Base-by-base conservation (phyloP, 2,888 invertebrate species). In the Chrysopilus asiliformis region DNA sequence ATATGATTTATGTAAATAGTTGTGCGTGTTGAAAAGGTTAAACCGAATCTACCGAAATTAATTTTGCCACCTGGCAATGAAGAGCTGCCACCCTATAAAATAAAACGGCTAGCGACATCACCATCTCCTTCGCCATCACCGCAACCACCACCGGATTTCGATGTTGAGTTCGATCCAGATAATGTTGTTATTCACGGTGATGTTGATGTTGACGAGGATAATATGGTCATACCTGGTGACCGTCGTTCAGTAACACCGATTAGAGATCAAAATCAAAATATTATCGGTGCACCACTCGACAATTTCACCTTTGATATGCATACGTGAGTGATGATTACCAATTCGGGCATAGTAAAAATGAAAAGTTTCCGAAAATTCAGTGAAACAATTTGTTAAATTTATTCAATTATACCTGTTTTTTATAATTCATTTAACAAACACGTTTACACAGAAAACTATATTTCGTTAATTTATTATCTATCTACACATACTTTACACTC, bases 11-110 rank as follows among this genome's bases (percentile, higher is more conserved):
- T 19, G 7, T 7, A n/a, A 16, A 38, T 49, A 63, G 61, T 64
- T 53, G 55, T 62, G 43, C 61, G 60, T 50, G 57, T 64, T 49
- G 55, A 62, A 53, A 64, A 62, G 49, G 43, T 58, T 33, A 64
- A 60, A 48, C 55, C 58, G 38, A 62, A 62, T 45, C 53, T 61
- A 46, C 60, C 61, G 31, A 59, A 58, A 53, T 51, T 60, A 46
- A 60, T 60, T 49, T 49, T 59, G 49, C 59, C 58, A 48, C 49
- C 52, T 38, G 50, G 52, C 45, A 60, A 60, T 45, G 50, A 51
- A 46, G 57, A 38, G 32, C 15, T 42, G 20, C 30, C 42, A 29
- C 15, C 34, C 10, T 24, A 18, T 19, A 17, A 18, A 13, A 16
- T 9, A 10, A 29, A 38, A 28, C 5, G 26, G 12, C 10, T 28